Conservation (phyloP, 2,888 invertebrate genomes). For the Clanis bilineata region DNA sequence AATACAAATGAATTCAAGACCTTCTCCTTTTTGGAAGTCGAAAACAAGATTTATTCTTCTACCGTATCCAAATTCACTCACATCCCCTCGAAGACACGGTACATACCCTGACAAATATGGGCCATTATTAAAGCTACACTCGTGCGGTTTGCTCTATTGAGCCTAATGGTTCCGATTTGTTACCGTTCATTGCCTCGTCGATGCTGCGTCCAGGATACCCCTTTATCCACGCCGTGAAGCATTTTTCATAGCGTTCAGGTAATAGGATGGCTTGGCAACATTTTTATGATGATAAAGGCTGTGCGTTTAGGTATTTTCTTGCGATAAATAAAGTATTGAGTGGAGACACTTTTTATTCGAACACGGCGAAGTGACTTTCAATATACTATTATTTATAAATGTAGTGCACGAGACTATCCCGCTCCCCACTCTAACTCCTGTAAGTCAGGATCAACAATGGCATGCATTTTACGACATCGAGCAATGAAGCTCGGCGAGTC, state of each 20-base stretch:
- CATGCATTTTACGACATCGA: too few relatives aligned
- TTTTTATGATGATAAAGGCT: neutral
- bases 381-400: too few relatives aligned
- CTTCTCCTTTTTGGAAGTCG: too few relatives aligned
- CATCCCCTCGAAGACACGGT: neutral
- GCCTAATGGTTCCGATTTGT: slow-evolving; percentile 6
- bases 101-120: slow-evolving; percentile 4
- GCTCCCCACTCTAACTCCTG: too few relatives aligned
- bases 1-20: too few relatives aligned
- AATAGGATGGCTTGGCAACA: neutral
- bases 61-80: neutral
- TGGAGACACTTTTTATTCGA: too few relatives aligned
- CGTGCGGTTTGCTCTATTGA: slow-evolving; percentile 11
- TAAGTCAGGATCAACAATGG: too few relatives aligned
- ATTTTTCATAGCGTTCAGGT: neutral
- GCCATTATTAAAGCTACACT: slow-evolving; percentile 15
- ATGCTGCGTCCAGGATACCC: neutral
- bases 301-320: neutral
- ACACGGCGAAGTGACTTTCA: too few relatives aligned
- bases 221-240: neutral
- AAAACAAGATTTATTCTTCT: too few relatives aligned
- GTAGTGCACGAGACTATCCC: too few relatives aligned
- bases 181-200: slow-evolving; percentile 4
- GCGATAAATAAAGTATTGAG: too few relatives aligned
- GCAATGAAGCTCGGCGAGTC: too few relatives aligned